Percentiles rank a stretch among this genome's conserved stretches.
Evolutionary conservation across 2,888 invertebrate species (phyloP).

Genomic region (Crocallis elinguaria): DNA sequence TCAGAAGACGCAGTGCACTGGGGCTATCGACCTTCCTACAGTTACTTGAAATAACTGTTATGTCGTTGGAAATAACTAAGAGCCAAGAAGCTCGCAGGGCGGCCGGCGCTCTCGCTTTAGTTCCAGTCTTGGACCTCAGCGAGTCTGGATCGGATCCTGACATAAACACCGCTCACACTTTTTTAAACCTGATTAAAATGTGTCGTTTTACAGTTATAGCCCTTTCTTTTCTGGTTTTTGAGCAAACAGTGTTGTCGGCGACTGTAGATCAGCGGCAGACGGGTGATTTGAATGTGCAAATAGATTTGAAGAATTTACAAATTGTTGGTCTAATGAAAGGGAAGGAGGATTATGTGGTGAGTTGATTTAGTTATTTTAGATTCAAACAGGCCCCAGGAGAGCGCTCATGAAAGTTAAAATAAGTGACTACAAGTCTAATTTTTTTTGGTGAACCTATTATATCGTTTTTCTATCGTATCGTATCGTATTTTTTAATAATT

Average conservation of each 20-base stretch:
- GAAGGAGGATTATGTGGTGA: constrained; percentile 86
- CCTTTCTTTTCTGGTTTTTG: constrained; percentile 42
- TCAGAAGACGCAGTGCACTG: constrained; percentile 67
- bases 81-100: constrained; percentile 62
- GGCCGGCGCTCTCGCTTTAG: constrained; percentile 37
- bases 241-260: constrained; percentile 48
- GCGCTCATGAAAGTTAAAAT: no score
- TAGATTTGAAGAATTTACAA: constrained; percentile 91
- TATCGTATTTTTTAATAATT: no score
- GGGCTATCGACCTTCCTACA: constrained; percentile 82
- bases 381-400: background rate
- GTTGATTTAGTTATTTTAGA: constrained; percentile 26
- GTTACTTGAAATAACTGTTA: constrained; percentile 83
- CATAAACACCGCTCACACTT: background rate
- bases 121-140: constrained; percentile 60
- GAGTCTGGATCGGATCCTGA: constrained; percentile 58
- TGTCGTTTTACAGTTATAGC: constrained; percentile 43
- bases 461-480: no score
- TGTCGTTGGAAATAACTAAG: constrained; percentile 80
- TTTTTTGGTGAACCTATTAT: no score
- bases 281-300: constrained; percentile 91
- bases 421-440: no score
- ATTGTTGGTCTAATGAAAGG: constrained; percentile 88
- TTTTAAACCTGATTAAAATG: constrained; percentile 36
- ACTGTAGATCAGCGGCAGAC: constrained; percentile 89